phyloP scores from a whole-genome alignment of 2,888 invertebrate species.

The Cremastobaeus sp. region DNA sequence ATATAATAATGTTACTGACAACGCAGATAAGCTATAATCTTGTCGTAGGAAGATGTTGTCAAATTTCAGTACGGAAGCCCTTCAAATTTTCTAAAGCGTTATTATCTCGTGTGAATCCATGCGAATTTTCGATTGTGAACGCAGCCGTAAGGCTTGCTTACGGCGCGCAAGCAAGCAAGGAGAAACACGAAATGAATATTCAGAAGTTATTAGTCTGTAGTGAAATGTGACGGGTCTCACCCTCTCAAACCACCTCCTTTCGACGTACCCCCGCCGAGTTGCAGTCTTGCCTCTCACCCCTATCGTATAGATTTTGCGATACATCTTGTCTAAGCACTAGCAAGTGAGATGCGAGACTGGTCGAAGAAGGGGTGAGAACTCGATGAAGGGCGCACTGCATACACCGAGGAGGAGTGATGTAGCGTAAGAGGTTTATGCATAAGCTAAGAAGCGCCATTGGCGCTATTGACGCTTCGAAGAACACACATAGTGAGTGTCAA shows the following conservation, averaged over 20 bases:
- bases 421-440: slow-evolving; percentile 75
- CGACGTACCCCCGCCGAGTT: slow-evolving; percentile 65
- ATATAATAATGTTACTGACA: slow-evolving; percentile 34
- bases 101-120: slow-evolving; percentile 61
- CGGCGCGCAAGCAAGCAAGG: slow-evolving; percentile 73
- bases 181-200: slow-evolving; percentile 79
- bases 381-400: slow-evolving; percentile 62
- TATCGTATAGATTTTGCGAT: slow-evolving; percentile 77
- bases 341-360: slow-evolving; percentile 65
- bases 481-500: slow-evolving; percentile 50
- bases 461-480: slow-evolving; percentile 61
- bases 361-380: slow-evolving; percentile 70
- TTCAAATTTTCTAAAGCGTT: slow-evolving; percentile 59
- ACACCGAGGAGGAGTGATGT: slow-evolving; percentile 60
- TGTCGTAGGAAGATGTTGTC: slow-evolving; percentile 55
- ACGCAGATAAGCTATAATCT: slow-evolving; percentile 48
- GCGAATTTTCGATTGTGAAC: slow-evolving; percentile 68
- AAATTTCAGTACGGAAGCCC: slow-evolving; percentile 51
- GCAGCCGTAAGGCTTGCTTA: slow-evolving; percentile 76
- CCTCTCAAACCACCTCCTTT: slow-evolving; percentile 71
- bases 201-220: slow-evolving; percentile 79
- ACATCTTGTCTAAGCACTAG: slow-evolving; percentile 73
- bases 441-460: slow-evolving; percentile 76
- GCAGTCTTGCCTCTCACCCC: slow-evolving; percentile 62
- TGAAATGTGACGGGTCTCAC: slow-evolving; percentile 78